Evolutionary conservation across 2,797 vertebrate species (phyloP).

Genomic region (Coilia nasus): DNA sequence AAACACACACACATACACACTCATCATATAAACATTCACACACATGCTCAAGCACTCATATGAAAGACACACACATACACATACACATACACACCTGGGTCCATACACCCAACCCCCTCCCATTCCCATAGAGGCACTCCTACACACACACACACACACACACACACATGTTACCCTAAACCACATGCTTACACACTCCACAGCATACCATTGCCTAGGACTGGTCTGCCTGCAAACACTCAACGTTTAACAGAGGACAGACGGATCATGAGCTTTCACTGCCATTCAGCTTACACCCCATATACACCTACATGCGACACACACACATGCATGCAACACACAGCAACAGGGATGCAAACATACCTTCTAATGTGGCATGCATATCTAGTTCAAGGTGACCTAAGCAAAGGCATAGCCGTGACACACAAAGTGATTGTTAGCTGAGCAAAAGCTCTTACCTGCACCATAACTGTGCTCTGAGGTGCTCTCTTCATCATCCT

Average conservation of each 20-base stretch:
- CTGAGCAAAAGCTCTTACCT: slow-evolving; percentile 63
- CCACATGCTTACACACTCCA: slow-evolving; percentile 10
- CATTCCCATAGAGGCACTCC: slow-evolving; percentile 35
- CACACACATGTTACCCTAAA: background rate
- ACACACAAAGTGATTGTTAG: background rate
- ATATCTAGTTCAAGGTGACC: background rate
- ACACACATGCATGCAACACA: slow-evolving; percentile 34
- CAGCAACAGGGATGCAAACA: background rate
- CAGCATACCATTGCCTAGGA: slow-evolving; percentile 14
- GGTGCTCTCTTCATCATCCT: slow-evolving; percentile 75
- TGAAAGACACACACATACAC: slow-evolving; percentile 31
- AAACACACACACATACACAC: slow-evolving; percentile 18
- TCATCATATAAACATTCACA: slow-evolving; percentile 33
- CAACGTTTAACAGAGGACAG: background rate
- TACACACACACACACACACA: slow-evolving; percentile 38
- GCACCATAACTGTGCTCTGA: slow-evolving; percentile 70
- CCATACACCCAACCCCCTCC: background rate
- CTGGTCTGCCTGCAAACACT: slow-evolving; percentile 9
- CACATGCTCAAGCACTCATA: slow-evolving; percentile 28
- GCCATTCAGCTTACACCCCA: background rate
- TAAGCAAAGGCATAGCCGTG: background rate
- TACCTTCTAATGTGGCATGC: background rate
- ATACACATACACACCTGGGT: slow-evolving; percentile 26
- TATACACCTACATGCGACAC: slow-evolving; percentile 25
- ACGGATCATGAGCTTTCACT: slow-evolving; percentile 1